These are phyloP conservation scores for Trachelus stipa DNA, from an alignment of 2,888 invertebrate species.

Conservation along the genomic window DNA sequence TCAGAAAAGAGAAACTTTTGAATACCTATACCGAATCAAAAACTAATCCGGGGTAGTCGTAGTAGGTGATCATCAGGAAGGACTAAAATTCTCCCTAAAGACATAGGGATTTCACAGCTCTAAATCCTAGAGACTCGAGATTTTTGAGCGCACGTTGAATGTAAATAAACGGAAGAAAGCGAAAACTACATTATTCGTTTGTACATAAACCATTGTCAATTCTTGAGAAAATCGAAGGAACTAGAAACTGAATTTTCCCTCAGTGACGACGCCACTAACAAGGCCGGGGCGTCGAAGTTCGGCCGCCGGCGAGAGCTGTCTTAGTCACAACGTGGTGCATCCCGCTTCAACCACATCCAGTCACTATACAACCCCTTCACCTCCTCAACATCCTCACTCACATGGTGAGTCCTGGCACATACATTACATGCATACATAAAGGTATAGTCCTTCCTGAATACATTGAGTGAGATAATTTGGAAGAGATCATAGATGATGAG, in stretches of 20 bases:
- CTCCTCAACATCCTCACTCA: slow-evolving; percentile 61
- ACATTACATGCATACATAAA: slow-evolving; percentile 1
- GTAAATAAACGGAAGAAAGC: not conserved
- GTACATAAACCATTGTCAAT: not conserved
- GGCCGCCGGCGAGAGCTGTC: slow-evolving; percentile 58
- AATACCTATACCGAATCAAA: not conserved
- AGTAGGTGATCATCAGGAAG: not conserved
- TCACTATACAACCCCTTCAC: slow-evolving; percentile 66
- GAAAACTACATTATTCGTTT: not conserved
- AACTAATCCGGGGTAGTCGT: not conserved
- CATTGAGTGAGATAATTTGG: not conserved
- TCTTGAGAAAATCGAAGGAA: not conserved
- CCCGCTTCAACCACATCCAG: slow-evolving; percentile 62
- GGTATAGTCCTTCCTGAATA: slow-evolving; percentile 5
- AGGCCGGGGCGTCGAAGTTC: slow-evolving; percentile 59
- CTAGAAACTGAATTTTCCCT: slow-evolving; percentile 19
- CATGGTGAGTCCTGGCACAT: slow-evolving; percentile 45
- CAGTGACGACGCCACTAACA: slow-evolving; percentile 60
- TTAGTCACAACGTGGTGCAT: slow-evolving; percentile 52
- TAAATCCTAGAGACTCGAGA: not conserved
- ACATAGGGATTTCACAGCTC: not conserved
- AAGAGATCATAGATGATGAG: not conserved
- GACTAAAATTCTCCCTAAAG: not conserved
- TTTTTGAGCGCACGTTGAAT: not conserved
- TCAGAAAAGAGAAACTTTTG: slow-evolving; percentile 17